phyloP scores from a whole-genome alignment of 2,888 invertebrate genomes.

The Thumatha senex region DNA sequence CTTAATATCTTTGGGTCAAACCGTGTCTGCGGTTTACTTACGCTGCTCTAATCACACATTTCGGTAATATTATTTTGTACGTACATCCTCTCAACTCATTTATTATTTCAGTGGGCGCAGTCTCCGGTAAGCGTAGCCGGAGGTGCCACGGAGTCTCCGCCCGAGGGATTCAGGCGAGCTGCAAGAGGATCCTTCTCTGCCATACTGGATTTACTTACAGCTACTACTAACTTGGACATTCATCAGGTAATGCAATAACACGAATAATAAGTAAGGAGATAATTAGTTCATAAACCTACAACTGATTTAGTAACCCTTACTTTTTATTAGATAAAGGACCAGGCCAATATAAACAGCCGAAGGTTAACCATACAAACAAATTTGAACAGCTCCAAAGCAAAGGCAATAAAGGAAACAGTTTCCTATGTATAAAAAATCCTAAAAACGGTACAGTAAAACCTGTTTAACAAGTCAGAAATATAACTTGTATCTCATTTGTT shows the following conservation, averaged over 20 bases:
- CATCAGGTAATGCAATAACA: conserved; percentile 78
- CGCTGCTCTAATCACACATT: too few relatives aligned
- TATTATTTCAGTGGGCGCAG: conserved; percentile 83
- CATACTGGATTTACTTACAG: conserved; percentile 92
- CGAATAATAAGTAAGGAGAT: too few relatives aligned
- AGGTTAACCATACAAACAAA: conserved; percentile 1
- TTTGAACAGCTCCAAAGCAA: too few relatives aligned
- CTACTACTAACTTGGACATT: conserved; percentile 87
- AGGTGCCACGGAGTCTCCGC: conserved; percentile 87
- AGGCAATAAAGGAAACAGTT: too few relatives aligned
- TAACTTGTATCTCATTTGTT: too few relatives aligned
- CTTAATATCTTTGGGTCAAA: too few relatives aligned
- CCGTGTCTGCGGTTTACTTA: too few relatives aligned
- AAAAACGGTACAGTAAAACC: too few relatives aligned
- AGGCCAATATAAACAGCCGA: conserved; percentile 7
- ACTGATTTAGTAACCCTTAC: too few relatives aligned
- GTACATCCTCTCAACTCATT: not conserved
- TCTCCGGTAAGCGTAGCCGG: conserved; percentile 92
- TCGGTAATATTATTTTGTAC: not conserved
- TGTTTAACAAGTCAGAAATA: too few relatives aligned
- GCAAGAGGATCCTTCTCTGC: conserved; percentile 92
- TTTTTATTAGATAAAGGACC: conserved; percentile 1
- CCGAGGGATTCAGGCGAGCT: conserved; percentile 90
- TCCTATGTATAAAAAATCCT: too few relatives aligned
- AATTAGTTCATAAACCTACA: too few relatives aligned